Base-by-base conservation (phyloP, 2,888 invertebrate genomes). In the Chymomyza caudatula region DNA sequence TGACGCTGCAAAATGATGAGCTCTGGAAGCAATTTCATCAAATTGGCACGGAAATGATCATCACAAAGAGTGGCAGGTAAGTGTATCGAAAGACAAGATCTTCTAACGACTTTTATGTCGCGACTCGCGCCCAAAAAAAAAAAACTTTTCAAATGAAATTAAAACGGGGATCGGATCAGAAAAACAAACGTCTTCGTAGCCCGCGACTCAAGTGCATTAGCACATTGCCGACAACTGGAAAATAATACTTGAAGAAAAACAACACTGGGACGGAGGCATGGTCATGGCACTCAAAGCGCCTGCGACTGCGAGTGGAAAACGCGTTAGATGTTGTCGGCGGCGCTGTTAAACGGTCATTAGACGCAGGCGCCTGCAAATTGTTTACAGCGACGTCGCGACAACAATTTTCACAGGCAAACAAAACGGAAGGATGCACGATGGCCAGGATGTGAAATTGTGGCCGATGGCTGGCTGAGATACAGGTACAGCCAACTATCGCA, bases 21-120 rank as follows among this genome's bases (percentile, higher is more conserved):
- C 91, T 95, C 17, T 95, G 95, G 95, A 90, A 92, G 69, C 91
- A 94, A 69, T 95, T 95, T 89, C 93, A 94, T 85, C 92, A 92
- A 69, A 92, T 94, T 76, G 94, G 93, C 63, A 95, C 94, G 0
- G 95, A 95, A 90, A 95, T 95, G 95, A 95, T 95, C 83, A 95
- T 95, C 87, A 95, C 95, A 13, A 95, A 95, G 86, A 92, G 93
- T 29, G 95, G 95, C 87, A 92, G 95, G 95, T 95, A 87, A 92
- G 94, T 91, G 37, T 8, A 25, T 37, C 29, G 29, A 37, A 37
- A 8, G 29, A 37, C 29, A 11, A 47, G 17, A 54, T 6, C 53
- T 51, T 6, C 42, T 43, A 53, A 22, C 54, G 63, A 66, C 68
- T 63, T 68, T 63, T 62, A 72, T 63, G 70, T 63, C 71, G 72